Percentiles rank a stretch among this genome's conserved stretches.
These are phyloP conservation scores for Ypsolopha scabrella DNA, from an alignment of 2,888 invertebrate genomes.

Conservation along the genomic window DNA sequence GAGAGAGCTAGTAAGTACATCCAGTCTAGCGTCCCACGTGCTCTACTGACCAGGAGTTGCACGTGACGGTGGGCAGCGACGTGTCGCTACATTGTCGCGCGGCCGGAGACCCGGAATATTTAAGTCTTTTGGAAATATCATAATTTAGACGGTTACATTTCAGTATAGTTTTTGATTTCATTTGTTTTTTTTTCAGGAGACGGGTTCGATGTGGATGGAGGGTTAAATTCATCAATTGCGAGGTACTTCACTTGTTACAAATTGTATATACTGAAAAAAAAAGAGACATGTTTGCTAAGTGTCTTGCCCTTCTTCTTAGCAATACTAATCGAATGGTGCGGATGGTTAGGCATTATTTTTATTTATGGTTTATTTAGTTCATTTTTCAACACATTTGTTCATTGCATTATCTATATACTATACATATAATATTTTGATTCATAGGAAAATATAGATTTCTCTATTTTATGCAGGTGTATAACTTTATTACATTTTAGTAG, in stretches of 20 bases:
- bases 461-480: too few species aligned
- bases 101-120: slow-evolving; percentile 85
- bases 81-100: slow-evolving; percentile 87
- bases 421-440: too few species aligned
- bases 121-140: not conserved
- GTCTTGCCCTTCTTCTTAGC: too few species aligned
- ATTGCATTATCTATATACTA: too few species aligned
- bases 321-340: too few species aligned
- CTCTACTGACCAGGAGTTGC: slow-evolving; percentile 75
- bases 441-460: too few species aligned
- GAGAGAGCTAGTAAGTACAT: slow-evolving; percentile 28
- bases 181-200: slow-evolving; percentile 74
- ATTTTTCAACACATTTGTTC: too few species aligned
- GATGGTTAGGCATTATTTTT: too few species aligned
- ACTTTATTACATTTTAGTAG: too few species aligned
- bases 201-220: slow-evolving; percentile 49
- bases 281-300: too few species aligned
- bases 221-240: slow-evolving; percentile 34
- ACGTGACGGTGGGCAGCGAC: slow-evolving; percentile 74
- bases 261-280: not conserved
- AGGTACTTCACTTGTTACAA: slow-evolving; percentile 22
- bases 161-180: slow-evolving; percentile 17
- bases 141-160: too few species aligned
- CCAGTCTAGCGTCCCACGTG: not conserved
- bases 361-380: too few species aligned